Evolutionary conservation across 2,797 vertebrate genomes (phyloP).

Genomic region (Danio choprae): DNA sequence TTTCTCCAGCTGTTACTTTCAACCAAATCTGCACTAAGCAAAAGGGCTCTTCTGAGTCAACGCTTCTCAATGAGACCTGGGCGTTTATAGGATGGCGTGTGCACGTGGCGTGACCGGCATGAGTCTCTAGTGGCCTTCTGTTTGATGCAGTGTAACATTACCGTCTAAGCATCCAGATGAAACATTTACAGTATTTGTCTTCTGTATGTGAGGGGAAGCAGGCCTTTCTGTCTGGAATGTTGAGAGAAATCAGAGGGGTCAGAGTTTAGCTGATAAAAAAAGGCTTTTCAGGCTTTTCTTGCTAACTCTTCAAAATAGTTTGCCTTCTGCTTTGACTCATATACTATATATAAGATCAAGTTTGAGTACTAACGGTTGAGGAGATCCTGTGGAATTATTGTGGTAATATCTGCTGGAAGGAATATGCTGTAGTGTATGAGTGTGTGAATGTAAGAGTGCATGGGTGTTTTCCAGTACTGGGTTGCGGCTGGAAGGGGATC

Average conservation of each 20-base stretch:
- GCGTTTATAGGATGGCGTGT: neutral
- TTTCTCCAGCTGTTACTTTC: slow-evolving; percentile 16
- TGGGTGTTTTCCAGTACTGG: too few relatives aligned
- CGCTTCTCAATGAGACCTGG: neutral
- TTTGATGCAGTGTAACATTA: slow-evolving; percentile 6
- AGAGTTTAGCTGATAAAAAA: neutral
- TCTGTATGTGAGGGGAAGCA: neutral
- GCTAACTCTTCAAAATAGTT: neutral
- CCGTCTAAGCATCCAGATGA: neutral
- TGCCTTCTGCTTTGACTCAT: neutral
- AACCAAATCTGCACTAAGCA: neutral
- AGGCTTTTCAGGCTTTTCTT: neutral
- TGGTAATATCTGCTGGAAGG: neutral
- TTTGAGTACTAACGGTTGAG: neutral
- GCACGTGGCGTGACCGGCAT: neutral
- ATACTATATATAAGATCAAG: neutral
- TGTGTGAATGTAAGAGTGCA: too few relatives aligned
- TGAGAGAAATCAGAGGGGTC: neutral
- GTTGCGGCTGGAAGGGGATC: too few relatives aligned
- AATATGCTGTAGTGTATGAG: too few relatives aligned
- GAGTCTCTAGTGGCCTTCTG: neutral
- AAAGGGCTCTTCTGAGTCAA: slow-evolving; percentile 27
- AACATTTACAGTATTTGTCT: neutral
- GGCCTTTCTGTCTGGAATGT: neutral
- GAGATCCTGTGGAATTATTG: neutral